Percentiles rank a stretch among this genome's conserved stretches.
Conservation (phyloP, 2,888 invertebrate species). For the Apodemia mormo region DNA sequence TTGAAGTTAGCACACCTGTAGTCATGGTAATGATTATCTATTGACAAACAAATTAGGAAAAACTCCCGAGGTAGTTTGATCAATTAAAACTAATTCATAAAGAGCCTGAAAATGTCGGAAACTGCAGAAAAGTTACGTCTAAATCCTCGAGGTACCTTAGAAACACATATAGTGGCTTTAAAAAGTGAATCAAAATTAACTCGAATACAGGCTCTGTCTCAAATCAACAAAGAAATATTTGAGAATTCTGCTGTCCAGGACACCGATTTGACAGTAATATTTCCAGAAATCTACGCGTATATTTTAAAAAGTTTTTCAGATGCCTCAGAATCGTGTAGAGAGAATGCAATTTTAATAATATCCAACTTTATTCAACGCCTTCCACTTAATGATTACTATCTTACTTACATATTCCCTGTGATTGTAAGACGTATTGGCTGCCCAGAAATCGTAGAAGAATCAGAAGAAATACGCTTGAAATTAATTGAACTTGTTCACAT, state of each 20-base stretch:
- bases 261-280: slow-evolving; percentile 60
- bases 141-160: slow-evolving; percentile 59
- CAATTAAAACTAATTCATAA: slow-evolving; percentile 18
- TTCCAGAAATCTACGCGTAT: slow-evolving; percentile 66
- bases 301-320: slow-evolving; percentile 76
- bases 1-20: background rate
- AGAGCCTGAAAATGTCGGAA: slow-evolving; percentile 50
- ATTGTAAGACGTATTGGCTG: slow-evolving; percentile 89
- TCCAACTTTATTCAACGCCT: slow-evolving; percentile 80
- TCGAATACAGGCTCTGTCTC: slow-evolving; percentile 79
- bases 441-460: slow-evolving; percentile 84
- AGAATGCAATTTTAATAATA: slow-evolving; percentile 79
- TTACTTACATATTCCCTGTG: slow-evolving; percentile 88
- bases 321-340: slow-evolving; percentile 84
- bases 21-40: slow-evolving; percentile 3
- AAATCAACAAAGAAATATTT: slow-evolving; percentile 76
- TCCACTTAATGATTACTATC: slow-evolving; percentile 86
- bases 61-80: background rate
- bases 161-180: slow-evolving; percentile 63
- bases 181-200: slow-evolving; percentile 83
- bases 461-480: slow-evolving; percentile 91
- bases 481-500: slow-evolving; percentile 84
- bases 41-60: background rate
- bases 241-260: slow-evolving; percentile 57
- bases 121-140: slow-evolving; percentile 51